phyloP scores from a whole-genome alignment of 2,888 invertebrate species.

The Onchidella celtica region DNA sequence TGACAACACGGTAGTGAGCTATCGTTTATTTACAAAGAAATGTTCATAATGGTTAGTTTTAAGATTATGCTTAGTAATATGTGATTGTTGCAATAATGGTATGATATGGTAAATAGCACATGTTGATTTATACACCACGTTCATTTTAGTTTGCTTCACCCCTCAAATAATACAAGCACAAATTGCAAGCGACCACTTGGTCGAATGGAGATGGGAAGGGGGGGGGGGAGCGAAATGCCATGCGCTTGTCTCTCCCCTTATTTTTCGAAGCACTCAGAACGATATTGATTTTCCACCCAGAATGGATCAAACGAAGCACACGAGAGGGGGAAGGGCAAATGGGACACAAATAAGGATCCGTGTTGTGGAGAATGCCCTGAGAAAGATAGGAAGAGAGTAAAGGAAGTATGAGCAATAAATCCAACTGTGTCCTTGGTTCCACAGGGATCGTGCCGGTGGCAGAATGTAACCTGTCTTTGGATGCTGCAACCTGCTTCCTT shows the following conservation, averaged over 20 bases:
- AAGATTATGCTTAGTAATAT: no score
- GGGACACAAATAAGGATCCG: conserved; percentile 1
- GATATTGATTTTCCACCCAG: conserved; percentile 11
- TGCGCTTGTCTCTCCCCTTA: neutral
- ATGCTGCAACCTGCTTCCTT: neutral
- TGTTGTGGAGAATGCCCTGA: conserved; percentile 11
- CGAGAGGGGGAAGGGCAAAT: neutral
- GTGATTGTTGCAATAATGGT: no score
- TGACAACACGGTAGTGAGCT: no score
- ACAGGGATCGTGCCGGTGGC: neutral
- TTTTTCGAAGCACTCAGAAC: neutral
- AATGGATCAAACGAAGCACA: neutral
- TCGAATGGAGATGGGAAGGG: no score
- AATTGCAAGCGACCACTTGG: no score
- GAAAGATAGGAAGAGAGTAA: neutral
- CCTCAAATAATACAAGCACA: no score
- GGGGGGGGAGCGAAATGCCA: neutral
- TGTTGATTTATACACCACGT: no score
- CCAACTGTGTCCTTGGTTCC: neutral
- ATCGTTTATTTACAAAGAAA: no score
- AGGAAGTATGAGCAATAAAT: neutral
- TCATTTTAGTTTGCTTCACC: no score
- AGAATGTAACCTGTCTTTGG: neutral
- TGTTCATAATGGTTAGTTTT: no score
- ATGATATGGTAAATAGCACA: no score